Percentiles rank a stretch among this genome's conserved stretches.
These are phyloP conservation scores for Himalopsyche tibetana DNA, from an alignment of 2,888 invertebrate species.

Conservation along the genomic window DNA sequence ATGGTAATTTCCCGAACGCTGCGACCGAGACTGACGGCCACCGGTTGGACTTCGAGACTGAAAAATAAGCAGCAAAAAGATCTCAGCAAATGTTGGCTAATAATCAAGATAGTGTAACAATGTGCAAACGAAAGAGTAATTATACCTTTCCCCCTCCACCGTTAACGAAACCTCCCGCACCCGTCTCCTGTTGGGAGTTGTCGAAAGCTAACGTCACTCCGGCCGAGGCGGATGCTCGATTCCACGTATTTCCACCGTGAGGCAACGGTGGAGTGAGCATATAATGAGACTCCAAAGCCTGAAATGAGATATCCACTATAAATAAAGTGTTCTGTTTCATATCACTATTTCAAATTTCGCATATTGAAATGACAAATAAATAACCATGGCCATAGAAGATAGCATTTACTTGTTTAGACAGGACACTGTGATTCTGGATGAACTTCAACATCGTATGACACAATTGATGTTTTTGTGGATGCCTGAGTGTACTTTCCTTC, in stretches of 20 bases:
- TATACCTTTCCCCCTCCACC: slow-evolving; percentile 62
- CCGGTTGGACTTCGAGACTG: slow-evolving; percentile 55
- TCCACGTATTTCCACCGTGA: slow-evolving; percentile 53
- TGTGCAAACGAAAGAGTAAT: not conserved
- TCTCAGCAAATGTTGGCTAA: not conserved
- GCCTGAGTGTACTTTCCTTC: slow-evolving; percentile 45
- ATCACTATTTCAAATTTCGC: too few relatives aligned
- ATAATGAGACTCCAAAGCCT: slow-evolving; percentile 76
- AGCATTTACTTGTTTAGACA: too few relatives aligned
- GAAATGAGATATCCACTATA: slow-evolving; percentile 52
- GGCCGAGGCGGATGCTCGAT: slow-evolving; percentile 61
- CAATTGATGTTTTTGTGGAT: too few relatives aligned
- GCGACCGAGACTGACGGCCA: slow-evolving; percentile 46
- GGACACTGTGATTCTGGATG: too few relatives aligned
- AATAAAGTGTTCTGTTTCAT: slow-evolving; percentile 24
- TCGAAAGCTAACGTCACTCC: slow-evolving; percentile 66
- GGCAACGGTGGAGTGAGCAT: slow-evolving; percentile 67
- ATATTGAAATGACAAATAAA: too few relatives aligned
- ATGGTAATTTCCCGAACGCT: slow-evolving; percentile 69
- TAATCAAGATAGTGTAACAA: not conserved
- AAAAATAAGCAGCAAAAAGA: slow-evolving; percentile 41
- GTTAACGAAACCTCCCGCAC: slow-evolving; percentile 60
- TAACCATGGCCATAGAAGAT: too few relatives aligned
- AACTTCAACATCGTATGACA: too few relatives aligned
- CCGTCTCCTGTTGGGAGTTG: slow-evolving; percentile 68